Evolutionary conservation across 2,888 invertebrate genomes (phyloP), one percentile per base, ranked within the genome.

Genomic region (Cerceris rybyensis): DNA sequence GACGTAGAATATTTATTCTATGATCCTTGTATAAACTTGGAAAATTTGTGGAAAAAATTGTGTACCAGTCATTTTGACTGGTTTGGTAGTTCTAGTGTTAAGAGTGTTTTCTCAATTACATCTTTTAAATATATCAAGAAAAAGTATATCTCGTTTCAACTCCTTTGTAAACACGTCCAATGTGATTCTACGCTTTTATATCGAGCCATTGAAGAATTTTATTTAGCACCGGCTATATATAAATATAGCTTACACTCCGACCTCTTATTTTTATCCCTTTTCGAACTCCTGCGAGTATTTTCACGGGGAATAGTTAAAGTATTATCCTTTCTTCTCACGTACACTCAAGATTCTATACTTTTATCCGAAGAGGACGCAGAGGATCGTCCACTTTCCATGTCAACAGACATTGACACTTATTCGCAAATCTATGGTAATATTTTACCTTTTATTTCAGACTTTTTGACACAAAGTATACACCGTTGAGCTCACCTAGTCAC

Each of bases 381-480:
- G 41, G 46, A 28, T 42, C 59, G 70, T 67, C 17, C 63, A 60
- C 54, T 58, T 50, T 63, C 39, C 54, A 28, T 4, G 28, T 28
- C 1, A 28, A 28, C 28, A 28, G 28, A 28, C 28, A 4, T 4
- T 28, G 28, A 28, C 4, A 28, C 28, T 28, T 28, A 28, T 28
- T 28, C 28, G 28, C 17, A 11, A 46, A 55, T 58, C 42, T 42
- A 68, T 39, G 59, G 59, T 71, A 65, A 79, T 59, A 57, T 46
- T 57, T 41, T 11, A 46, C 50, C 52, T 67, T 75, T 80, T 75
- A 80, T 70, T 72, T 80, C 72, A 69, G 73, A 78, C 78, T 63
- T 78, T 78, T 81, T 61, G 78, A 65, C 70, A 59, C 68, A 72
- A 75, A 78, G 75, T 75, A 82, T 64, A 55, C 57, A 70, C 61